Evolutionary conservation across 2,113 vertebrate genomes (phyloP).

Genomic region (Oophaga pumilio): DNA sequence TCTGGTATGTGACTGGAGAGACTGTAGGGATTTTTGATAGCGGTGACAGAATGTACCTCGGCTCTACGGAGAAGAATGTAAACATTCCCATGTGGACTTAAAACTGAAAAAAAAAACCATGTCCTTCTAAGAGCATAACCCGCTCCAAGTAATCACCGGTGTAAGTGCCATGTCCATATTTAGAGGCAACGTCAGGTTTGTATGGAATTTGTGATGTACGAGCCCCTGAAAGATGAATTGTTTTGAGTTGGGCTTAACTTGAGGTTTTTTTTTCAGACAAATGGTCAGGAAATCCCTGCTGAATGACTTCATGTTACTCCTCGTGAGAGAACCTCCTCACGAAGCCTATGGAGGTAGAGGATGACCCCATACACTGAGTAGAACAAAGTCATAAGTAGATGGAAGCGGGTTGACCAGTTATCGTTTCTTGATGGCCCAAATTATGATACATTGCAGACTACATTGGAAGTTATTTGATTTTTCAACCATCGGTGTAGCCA

Average conservation of each 20-base stretch:
- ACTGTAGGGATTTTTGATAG: conserved; percentile 15
- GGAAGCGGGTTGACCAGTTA: too few relatives aligned
- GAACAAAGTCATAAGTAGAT: too few relatives aligned
- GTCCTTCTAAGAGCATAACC: conserved; percentile 8
- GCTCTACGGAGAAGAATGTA: conserved; percentile 32
- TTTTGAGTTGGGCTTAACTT: conserved; percentile 2
- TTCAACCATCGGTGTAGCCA: too few relatives aligned
- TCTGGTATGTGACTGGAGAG: background rate
- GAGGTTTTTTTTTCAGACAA: background rate
- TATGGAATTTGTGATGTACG: conserved; percentile 39
- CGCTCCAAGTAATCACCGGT: background rate
- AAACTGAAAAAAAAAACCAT: conserved; percentile 33
- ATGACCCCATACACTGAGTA: background rate
- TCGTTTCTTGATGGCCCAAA: too few relatives aligned
- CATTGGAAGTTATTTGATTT: too few relatives aligned
- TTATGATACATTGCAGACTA: too few relatives aligned
- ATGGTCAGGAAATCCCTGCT: background rate
- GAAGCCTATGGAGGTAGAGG: background rate
- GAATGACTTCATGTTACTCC: background rate
- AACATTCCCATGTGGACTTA: conserved; percentile 34
- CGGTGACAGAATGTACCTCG: conserved; percentile 9
- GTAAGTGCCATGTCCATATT: conserved; percentile 49
- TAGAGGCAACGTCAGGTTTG: conserved; percentile 6
- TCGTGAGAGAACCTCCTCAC: background rate
- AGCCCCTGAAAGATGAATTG: conserved; percentile 38